phyloP scores from a whole-genome alignment of 30 jellyfish, hydroid and myxozoan species.

The Hydractinia symbiolongicarpus region DNA sequence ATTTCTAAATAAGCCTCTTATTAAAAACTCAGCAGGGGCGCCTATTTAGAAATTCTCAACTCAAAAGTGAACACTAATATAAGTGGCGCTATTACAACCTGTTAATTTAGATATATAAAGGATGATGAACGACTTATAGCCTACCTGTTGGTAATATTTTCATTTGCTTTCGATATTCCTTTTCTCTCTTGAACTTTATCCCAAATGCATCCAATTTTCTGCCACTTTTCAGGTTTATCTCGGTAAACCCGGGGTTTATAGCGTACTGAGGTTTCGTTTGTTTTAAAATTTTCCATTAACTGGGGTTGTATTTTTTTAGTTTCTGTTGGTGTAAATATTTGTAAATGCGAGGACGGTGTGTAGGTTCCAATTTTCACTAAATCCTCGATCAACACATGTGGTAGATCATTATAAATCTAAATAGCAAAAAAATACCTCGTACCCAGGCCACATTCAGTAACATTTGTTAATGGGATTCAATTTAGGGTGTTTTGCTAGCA shows the following conservation, averaged over 20 bases:
- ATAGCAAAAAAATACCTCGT: background rate
- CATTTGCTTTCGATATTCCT: background rate
- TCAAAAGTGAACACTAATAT: no score
- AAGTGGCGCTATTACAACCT: no score
- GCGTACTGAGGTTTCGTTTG: conserved; percentile 7
- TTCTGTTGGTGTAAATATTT: background rate
- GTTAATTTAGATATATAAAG: no score
- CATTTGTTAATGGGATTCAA: no score
- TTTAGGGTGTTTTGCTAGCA: no score
- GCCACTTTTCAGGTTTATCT: conserved; percentile 22
- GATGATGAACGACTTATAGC: no score
- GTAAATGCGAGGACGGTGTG: conserved; percentile 11
- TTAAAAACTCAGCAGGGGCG: no score
- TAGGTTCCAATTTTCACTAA: conserved; percentile 1
- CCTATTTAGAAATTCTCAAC: no score
- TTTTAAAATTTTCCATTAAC: conserved; percentile 1
- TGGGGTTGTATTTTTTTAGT: background rate
- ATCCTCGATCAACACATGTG: conserved; percentile 1
- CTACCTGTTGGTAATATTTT: no score
- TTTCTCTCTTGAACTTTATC: conserved; percentile 18
- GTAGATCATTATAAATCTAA: background rate
- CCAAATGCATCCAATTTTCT: conserved; percentile 18
- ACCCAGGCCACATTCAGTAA: no score
- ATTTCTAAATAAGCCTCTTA: no score
- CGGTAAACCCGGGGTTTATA: background rate